Evolutionary conservation across 2,113 vertebrate species (phyloP), one percentile per base, ranked within the genome.

Genomic region (Hypocryptadius cinnamomeus): DNA sequence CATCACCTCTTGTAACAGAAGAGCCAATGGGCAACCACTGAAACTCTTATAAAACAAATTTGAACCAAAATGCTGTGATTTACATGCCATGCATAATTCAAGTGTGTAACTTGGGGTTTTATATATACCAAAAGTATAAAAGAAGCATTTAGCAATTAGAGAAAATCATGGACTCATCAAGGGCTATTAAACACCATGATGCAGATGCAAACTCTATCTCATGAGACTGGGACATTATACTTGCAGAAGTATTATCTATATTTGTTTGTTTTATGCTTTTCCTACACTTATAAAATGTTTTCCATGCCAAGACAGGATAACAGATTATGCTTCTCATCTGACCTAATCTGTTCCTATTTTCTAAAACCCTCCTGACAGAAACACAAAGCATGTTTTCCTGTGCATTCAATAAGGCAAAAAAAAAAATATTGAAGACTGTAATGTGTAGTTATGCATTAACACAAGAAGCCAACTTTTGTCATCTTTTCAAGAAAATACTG

Each of bases 51-150:
- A 77, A 76, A 89, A 21, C 50, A 82, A 85, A 70, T 83, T 79
- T 82, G 74, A 91, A 82, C 57, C 14, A 61, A 91, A 87, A 89
- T 61, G 19, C 35, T 90, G 5, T 61, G 33, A 77, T 95, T 90
- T 91, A 73, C 28, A 90, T 91, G 15, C 39, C 45, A 90, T 83
- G 54, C 59, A 85, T 94, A 94, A 95, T 94, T 87, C 92, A 90
- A 89, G 42, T 57, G 13, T 83, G 31, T 60, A 92, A 77, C 74
- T 89, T 0, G 1, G 28, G 39, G 79, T 73, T 89, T 95, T 87
- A 70, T 82, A 65, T 77, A 30, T 74, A 87, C 81, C 21, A 23
- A 51, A 92, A 90, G 9, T 87, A 65, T 61, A 79, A 87, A 82
- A 95, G 84, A 61, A 87, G 30, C 59, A 83, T 79, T 83, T 82